A percentile compares a stretch with the other conserved stretches of the same genome.
These are phyloP conservation scores for Ctenoplectra terminalis DNA, from an alignment of 1,140 invertebrate species.

Conservation along the genomic window DNA sequence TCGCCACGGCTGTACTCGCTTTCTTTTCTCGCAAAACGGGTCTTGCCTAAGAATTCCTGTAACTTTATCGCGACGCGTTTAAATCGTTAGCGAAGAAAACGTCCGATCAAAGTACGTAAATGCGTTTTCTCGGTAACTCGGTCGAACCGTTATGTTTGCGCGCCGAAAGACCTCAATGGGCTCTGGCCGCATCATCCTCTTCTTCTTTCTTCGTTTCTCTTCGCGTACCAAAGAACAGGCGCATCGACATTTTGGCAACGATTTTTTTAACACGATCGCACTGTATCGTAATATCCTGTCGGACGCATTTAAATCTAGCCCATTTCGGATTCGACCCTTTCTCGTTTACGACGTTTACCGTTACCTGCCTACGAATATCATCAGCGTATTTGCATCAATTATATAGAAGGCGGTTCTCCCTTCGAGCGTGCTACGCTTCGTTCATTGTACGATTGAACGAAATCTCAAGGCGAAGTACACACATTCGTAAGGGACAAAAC, in stretches of 20 bases:
- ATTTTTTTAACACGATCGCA: no score
- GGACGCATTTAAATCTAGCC: no score
- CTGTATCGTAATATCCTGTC: no score
- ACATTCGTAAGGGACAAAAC: constrained; percentile 19
- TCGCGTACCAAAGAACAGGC: no score
- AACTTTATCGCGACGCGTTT: neutral
- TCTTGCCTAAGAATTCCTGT: neutral
- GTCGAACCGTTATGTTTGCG: constrained; percentile 78
- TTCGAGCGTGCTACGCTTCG: neutral
- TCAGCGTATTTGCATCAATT: constrained; percentile 6
- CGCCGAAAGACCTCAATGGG: constrained; percentile 76
- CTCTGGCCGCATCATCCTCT: constrained; percentile 69
- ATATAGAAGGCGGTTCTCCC: neutral
- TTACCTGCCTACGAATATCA: constrained; percentile 3
- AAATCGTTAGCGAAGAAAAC: neutral
- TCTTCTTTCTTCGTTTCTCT: constrained; percentile 64
- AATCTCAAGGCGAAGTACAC: constrained; percentile 62
- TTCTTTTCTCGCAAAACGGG: neutral
- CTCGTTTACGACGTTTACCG: neutral
- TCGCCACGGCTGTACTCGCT: constrained; percentile 6
- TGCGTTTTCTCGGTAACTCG: constrained; percentile 76
- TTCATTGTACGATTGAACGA: constrained; percentile 10
- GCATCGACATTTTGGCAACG: no score
- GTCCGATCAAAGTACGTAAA: neutral
- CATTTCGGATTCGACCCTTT: no score